Base-by-base conservation (phyloP, 2,797 vertebrate genomes). In the Psittacula echo region DNA sequence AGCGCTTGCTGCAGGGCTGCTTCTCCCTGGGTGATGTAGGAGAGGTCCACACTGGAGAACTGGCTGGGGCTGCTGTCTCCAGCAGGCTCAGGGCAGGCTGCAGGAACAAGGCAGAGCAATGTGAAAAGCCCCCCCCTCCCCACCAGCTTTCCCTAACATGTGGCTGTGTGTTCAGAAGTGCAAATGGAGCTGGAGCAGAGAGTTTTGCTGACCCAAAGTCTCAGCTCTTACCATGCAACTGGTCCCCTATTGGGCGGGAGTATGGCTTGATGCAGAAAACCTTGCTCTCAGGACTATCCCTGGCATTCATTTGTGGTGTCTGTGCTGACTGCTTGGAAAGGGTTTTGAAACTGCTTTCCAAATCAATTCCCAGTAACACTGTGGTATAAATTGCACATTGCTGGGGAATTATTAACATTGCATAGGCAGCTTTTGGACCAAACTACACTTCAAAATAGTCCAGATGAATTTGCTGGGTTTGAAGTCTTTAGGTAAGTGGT, bases 1-100 rank as follows among this genome's bases (percentile, higher is more conserved):
- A 98, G 97, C 4, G 98, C 98, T 58, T 54, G 93, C 51, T 92
- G 96, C 95, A 98, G 97, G 13, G 98, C 98, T 4, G 82, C 96
- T 56, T 97, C 93, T 14, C 98, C 98, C 77, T 98, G 98, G 64
- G 80, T 93, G 34, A 97, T 67, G 44, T 97, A 98, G 29, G 89
- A 91, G 32, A 96, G 44, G 34, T 98, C 97, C 48, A 5, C 0
- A 6, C 60, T 50, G 51, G 91, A 89, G n/a, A 64, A 19, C 18
- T 1, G 34, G n/a, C n/a, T 19, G 61, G 78, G 20, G 13, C 20
- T 32, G 44, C 23, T 0, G 1, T 30, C 47, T 53, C 68, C 7
- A 0, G 26, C 3, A 4, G 27, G 37, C 14, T 74, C 22, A 0
- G 27, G 24, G 23, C 65, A 23, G 1, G 23, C 96, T 96, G 73